phyloP scores from a whole-genome alignment of 1,140 invertebrate species.

The Pissodes strobi region DNA sequence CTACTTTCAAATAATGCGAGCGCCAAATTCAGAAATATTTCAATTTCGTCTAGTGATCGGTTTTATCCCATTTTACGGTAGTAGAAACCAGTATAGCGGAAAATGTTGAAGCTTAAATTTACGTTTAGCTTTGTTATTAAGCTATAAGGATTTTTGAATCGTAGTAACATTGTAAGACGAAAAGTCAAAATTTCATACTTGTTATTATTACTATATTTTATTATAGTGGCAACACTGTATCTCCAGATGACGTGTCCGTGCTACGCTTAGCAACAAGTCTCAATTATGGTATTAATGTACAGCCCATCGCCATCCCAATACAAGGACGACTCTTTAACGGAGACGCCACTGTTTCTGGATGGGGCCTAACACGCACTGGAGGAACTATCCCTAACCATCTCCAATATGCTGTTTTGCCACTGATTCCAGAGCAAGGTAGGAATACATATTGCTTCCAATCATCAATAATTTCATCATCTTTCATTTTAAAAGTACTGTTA shows the following conservation, averaged over 20 bases:
- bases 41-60: no score
- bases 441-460: not conserved
- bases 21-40: no score
- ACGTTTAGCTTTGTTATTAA: no score
- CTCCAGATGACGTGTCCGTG: constrained; percentile 67
- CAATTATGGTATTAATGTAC: constrained; percentile 50
- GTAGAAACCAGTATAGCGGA: no score
- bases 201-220: not conserved
- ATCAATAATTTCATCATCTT: not conserved
- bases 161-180: no score
- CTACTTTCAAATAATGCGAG: no score
- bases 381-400: constrained; percentile 48
- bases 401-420: constrained; percentile 3
- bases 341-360: constrained; percentile 52
- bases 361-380: constrained; percentile 49
- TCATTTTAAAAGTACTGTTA: no score
- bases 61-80: no score
- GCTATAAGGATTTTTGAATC: no score
- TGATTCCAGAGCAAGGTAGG: constrained; percentile 1
- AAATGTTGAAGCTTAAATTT: no score
- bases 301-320: constrained; percentile 58
- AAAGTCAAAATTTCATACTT: no score
- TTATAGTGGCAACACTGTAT: constrained; percentile 53
- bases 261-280: constrained; percentile 48
- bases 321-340: constrained; percentile 49